Base-by-base conservation (phyloP, 30 jellyfish, hydroid and myxozoan genomes). In the Turritopsis rubra region DNA sequence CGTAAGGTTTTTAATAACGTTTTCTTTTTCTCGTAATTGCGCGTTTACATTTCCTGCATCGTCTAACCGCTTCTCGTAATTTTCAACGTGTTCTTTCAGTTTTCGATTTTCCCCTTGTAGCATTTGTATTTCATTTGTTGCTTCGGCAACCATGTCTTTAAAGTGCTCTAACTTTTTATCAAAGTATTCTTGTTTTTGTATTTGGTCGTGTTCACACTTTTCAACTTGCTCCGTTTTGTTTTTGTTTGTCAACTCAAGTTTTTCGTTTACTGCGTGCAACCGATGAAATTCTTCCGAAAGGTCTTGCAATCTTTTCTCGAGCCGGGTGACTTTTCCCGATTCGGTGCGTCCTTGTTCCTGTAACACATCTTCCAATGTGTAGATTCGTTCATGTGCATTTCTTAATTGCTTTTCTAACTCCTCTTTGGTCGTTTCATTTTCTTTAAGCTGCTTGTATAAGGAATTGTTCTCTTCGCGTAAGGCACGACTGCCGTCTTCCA, bases 131-230 rank as follows among this genome's bases (percentile, higher is more conserved):
- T 68, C 77, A n/a, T 1, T 9, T 23, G 31, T 68, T 1, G 77
- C 77, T 68, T 68, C 77, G 28, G 31, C 77, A 68, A 68, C 77
- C 77, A 22, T 68, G 77, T 68, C 30, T 27, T 27, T 68, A 1
- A 68, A 27, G 0, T 68, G 77, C 30, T 68, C 77, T n/a, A n/a
- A n/a, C 19, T 68, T 23, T n/a, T 68, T 23, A 17, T 68, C 77
- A 68, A 68, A 27, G 19, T 27, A 23, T 68, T 68, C 77, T 41
- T 41, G 60, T 41, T 41, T 41, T 13, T 41, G 60, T 41, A 41
- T 41, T 41, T 41, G 60, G 60, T 41, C 60, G 60, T 41, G 60
- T 41, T 41, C 60, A 41, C 60, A 41, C 60, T 41, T 41, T 13
- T 41, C 60, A 41, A 41, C 9, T 41, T 41, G 60, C 60, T 41